Conservation (phyloP, 2,797 vertebrate species). For the Aldrovandia affinis region DNA sequence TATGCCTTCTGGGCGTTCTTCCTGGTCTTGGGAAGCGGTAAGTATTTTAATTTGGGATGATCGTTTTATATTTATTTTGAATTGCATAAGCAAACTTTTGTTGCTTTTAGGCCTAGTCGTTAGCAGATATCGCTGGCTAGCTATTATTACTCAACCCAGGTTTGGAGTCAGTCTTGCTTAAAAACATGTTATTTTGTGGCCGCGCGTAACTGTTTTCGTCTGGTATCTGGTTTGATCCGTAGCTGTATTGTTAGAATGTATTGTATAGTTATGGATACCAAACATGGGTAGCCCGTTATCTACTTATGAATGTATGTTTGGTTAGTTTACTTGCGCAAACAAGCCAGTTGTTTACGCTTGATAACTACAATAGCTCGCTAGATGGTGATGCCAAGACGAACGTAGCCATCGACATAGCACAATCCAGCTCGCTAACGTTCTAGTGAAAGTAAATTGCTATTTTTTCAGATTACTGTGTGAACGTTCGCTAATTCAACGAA, state of each 20-base stretch:
- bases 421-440: background rate
- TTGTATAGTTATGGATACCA: background rate
- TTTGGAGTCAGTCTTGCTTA: background rate
- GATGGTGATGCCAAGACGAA: background rate
- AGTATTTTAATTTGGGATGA: background rate
- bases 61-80: background rate
- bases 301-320: background rate
- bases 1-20: background rate
- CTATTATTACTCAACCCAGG: background rate
- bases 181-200: background rate
- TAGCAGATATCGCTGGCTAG: background rate
- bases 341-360: background rate
- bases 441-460: background rate
- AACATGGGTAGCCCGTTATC: background rate
- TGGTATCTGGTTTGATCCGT: background rate
- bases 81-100: constrained; percentile 4
- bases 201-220: background rate
- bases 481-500: background rate
- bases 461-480: background rate
- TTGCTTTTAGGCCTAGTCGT: background rate
- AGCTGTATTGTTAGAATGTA: background rate
- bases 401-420: background rate
- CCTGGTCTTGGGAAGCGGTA: constrained; percentile 23
- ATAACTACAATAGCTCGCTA: background rate
- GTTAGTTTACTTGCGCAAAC: background rate